Evolutionary conservation across 2,797 vertebrate genomes (phyloP).

Genomic region (Hoplostethus mediterraneus): DNA sequence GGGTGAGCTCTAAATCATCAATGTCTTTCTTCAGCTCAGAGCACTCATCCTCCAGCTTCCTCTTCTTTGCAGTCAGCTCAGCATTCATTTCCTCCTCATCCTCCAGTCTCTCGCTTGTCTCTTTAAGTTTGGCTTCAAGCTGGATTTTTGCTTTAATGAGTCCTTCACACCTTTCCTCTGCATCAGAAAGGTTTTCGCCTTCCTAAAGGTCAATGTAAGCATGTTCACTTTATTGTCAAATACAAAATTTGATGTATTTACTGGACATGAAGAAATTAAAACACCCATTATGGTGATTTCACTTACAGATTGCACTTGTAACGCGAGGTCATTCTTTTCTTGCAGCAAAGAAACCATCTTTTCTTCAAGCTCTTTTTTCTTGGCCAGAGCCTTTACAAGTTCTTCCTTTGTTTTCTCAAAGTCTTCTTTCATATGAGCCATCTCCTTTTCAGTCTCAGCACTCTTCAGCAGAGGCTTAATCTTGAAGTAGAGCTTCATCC

Average conservation of each 20-base stretch:
- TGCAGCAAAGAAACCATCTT: constrained; percentile 87
- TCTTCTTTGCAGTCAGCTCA: constrained; percentile 87
- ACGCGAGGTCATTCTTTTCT: constrained; percentile 89
- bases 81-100: constrained; percentile 91
- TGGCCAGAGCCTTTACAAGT: constrained; percentile 85
- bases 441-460: constrained; percentile 89
- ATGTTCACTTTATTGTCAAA: neutral
- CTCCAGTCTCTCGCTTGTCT: constrained; percentile 83
- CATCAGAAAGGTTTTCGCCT: constrained; percentile 73
- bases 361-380: constrained; percentile 88
- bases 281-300: neutral
- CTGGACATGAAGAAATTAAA: neutral
- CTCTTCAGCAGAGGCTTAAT: constrained; percentile 93
- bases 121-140: constrained; percentile 87
- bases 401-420: constrained; percentile 82
- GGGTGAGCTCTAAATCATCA: constrained; percentile 82
- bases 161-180: constrained; percentile 69
- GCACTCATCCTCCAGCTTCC: constrained; percentile 83
- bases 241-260: neutral
- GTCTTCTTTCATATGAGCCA: constrained; percentile 88
- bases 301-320: constrained; percentile 88
- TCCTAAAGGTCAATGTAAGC: constrained; percentile 46
- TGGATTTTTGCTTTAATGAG: constrained; percentile 78
- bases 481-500: constrained; percentile 93
- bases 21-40: constrained; percentile 82